A percentile compares a stretch with the other conserved stretches of the same genome.
Evolutionary conservation across 2,113 vertebrate species (phyloP).

Genomic region (Oreotrochilus melanogaster): DNA sequence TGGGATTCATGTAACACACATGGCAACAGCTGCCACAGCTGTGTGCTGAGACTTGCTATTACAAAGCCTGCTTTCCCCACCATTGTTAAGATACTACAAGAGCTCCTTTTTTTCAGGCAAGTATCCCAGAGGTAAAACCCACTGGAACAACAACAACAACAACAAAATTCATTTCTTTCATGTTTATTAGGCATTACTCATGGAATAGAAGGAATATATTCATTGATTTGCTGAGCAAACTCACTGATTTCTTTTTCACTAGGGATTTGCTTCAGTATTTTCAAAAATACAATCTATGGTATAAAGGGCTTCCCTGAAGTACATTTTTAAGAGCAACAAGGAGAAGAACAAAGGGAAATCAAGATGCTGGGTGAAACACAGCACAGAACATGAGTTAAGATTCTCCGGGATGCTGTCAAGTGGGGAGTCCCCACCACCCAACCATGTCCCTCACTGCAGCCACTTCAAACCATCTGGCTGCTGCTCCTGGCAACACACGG

Average conservation of each 20-base stretch:
- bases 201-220: background rate
- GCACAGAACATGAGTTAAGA: accelerated
- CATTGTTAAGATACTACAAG: background rate
- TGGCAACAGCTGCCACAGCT: background rate
- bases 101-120: background rate
- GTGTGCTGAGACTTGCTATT: accelerated
- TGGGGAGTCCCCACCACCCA: no score
- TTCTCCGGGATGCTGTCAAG: no score
- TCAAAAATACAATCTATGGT: accelerated
- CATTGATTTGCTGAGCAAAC: background rate
- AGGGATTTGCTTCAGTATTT: background rate
- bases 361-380: background rate
- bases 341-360: background rate
- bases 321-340: background rate
- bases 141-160: background rate
- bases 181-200: background rate
- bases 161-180: background rate
- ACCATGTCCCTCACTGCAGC: background rate
- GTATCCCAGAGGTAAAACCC: background rate
- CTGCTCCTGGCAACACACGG: background rate
- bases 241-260: background rate
- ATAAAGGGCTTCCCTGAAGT: background rate
- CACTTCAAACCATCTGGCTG: background rate
- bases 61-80: background rate
- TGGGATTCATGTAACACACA: background rate